These are phyloP conservation scores for Lepidotrigona ventralis DNA, from an alignment of 1,140 invertebrate species.

Conservation along the genomic window DNA sequence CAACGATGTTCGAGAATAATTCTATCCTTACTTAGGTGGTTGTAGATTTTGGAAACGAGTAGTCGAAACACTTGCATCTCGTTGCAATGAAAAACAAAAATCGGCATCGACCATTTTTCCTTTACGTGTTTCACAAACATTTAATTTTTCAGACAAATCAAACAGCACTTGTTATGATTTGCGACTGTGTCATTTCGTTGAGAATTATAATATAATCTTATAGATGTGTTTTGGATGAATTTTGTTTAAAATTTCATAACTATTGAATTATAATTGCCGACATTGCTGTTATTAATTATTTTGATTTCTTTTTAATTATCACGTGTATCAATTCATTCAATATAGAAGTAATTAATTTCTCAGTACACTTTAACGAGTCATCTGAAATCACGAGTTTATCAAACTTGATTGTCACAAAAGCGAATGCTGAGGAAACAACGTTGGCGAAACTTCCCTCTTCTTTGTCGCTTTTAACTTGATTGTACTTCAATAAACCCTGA, in stretches of 20 bases:
- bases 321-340: background rate
- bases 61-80: background rate
- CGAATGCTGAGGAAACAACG: background rate
- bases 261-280: too few relatives aligned
- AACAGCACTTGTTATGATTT: too few relatives aligned
- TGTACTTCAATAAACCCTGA: background rate
- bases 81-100: background rate
- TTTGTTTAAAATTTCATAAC: too few relatives aligned
- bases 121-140: background rate
- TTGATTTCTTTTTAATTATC: background rate
- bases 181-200: too few relatives aligned
- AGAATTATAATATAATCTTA: too few relatives aligned
- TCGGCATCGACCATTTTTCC: background rate
- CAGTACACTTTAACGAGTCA: background rate
- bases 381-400: background rate
- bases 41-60: background rate
- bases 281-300: background rate
- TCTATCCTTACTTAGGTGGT: too few relatives aligned
- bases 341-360: background rate
- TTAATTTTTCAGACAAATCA: background rate
- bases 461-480: slow-evolving; percentile 5
- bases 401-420: background rate
- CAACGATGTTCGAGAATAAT: background rate
- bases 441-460: too few relatives aligned
- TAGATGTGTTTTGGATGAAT: too few relatives aligned